These are phyloP conservation scores for Euclidia mi DNA, from an alignment of 2,888 invertebrate genomes.

Conservation along the genomic window DNA sequence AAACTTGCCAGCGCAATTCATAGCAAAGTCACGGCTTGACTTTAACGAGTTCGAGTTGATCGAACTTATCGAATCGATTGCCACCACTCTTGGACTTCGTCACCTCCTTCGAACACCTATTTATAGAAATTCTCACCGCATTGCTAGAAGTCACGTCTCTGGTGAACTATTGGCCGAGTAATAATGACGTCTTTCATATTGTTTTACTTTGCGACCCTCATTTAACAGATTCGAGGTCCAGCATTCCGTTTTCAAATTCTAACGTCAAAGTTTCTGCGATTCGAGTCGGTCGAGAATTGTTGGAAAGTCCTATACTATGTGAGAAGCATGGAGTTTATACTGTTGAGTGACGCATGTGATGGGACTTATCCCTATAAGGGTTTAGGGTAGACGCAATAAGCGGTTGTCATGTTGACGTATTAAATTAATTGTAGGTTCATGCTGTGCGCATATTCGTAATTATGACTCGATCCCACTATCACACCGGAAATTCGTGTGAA, in stretches of 20 bases:
- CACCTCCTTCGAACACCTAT: conserved; percentile 39
- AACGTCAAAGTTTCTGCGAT: conserved; percentile 49
- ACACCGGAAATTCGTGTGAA: background rate
- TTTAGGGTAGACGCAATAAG: conserved; percentile 28
- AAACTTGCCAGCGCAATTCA: conserved; percentile 33
- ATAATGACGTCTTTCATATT: conserved; percentile 58
- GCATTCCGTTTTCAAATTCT: conserved; percentile 52
- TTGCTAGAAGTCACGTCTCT: conserved; percentile 57
- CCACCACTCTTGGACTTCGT: conserved; percentile 51
- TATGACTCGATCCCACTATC: conserved; percentile 18
- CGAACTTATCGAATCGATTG: conserved; percentile 58
- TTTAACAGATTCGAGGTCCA: conserved; percentile 42
- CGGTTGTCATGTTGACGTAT: conserved; percentile 33
- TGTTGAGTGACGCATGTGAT: conserved; percentile 38
- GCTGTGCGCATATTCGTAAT: conserved; percentile 22
- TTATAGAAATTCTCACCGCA: conserved; percentile 52
- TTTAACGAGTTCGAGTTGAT: conserved; percentile 62
- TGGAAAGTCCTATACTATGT: conserved; percentile 41
- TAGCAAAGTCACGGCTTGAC: conserved; percentile 43
- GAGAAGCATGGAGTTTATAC: conserved; percentile 45
- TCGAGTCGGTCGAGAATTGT: conserved; percentile 46
- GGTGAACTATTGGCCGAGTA: conserved; percentile 58
- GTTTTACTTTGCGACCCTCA: conserved; percentile 52
- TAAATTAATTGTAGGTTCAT: conserved; percentile 43
- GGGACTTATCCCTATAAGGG: conserved; percentile 29